These are phyloP conservation scores for Dryobota labecula DNA, from an alignment of 2,888 invertebrate species.

Conservation along the genomic window DNA sequence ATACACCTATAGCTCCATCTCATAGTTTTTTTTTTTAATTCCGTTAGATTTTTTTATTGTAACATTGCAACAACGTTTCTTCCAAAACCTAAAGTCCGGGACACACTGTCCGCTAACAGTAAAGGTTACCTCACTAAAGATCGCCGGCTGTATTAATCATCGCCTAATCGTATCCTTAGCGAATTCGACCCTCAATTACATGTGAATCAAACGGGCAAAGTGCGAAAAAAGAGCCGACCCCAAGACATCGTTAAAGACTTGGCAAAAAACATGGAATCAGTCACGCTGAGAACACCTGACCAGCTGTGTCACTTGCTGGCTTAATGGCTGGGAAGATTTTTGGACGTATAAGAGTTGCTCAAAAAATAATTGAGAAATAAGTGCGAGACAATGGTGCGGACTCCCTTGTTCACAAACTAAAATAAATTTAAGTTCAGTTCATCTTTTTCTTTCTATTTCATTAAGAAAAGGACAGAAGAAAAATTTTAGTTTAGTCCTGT, in stretches of 20 bases:
- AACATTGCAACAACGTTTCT: neutral
- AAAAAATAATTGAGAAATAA: too few relatives aligned
- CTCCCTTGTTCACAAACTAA: too few relatives aligned
- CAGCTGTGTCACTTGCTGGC: slow-evolving; percentile 54
- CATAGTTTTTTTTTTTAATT: neutral
- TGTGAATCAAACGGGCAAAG: slow-evolving; percentile 83
- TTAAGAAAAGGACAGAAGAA: too few relatives aligned
- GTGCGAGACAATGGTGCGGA: too few relatives aligned
- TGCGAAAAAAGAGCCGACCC: slow-evolving; percentile 81
- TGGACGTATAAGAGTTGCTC: neutral
- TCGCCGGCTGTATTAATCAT: slow-evolving; percentile 84
- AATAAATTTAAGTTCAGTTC: too few relatives aligned
- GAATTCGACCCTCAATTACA: slow-evolving; percentile 88
- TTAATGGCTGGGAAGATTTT: slow-evolving; percentile 45
- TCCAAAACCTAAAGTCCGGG: neutral
- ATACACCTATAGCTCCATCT: neutral
- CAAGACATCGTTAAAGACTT: slow-evolving; percentile 82
- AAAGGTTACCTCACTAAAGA: slow-evolving; percentile 53
- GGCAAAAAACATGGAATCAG: slow-evolving; percentile 81
- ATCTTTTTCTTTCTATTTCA: too few relatives aligned
- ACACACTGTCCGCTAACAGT: slow-evolving; percentile 24
- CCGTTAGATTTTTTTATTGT: too few relatives aligned
- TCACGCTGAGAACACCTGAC: slow-evolving; percentile 69
- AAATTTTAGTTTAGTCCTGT: too few relatives aligned
- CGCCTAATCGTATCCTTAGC: slow-evolving; percentile 88